These are phyloP conservation scores for Lemur catta DNA, from an alignment of 2,797 vertebrate species.

Conservation along the genomic window DNA sequence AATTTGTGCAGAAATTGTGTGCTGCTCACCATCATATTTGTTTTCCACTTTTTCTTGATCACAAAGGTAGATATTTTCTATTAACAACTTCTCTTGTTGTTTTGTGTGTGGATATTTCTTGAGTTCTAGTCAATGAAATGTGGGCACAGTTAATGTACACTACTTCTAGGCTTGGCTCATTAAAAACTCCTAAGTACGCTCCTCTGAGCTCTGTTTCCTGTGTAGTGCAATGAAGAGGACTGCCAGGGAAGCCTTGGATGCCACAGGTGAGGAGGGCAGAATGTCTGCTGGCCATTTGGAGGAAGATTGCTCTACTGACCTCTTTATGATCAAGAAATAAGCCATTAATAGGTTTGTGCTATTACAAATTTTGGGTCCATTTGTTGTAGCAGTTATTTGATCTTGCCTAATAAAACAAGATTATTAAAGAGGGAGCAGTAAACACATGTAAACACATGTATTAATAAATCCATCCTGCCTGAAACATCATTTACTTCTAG, in stretches of 20 bases:
- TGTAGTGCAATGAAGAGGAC: not conserved
- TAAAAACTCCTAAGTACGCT: not conserved
- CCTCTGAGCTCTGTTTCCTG: not conserved
- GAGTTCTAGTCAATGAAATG: not conserved
- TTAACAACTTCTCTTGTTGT: not conserved
- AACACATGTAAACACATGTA: not conserved
- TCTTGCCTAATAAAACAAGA: not conserved
- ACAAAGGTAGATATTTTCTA: not conserved
- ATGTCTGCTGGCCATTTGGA: not conserved
- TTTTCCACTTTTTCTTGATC: not conserved
- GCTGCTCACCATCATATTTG: not conserved
- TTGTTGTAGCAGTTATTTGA: not conserved
- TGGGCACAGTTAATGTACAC: not conserved
- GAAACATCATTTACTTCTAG: not conserved
- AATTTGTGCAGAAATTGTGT: not conserved
- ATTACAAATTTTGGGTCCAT: not conserved
- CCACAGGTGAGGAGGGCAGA: not conserved
- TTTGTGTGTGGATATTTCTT: not conserved
- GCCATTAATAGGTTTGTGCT: not conserved
- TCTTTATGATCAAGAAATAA: not conserved
- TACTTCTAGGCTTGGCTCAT: not conserved
- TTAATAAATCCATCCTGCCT: not conserved
- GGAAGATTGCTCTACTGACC: not conserved
- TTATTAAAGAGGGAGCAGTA: not conserved
- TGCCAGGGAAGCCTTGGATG: not conserved